Evolutionary conservation across 2,888 invertebrate species (phyloP).

Genomic region (Agriopis marginaria): DNA sequence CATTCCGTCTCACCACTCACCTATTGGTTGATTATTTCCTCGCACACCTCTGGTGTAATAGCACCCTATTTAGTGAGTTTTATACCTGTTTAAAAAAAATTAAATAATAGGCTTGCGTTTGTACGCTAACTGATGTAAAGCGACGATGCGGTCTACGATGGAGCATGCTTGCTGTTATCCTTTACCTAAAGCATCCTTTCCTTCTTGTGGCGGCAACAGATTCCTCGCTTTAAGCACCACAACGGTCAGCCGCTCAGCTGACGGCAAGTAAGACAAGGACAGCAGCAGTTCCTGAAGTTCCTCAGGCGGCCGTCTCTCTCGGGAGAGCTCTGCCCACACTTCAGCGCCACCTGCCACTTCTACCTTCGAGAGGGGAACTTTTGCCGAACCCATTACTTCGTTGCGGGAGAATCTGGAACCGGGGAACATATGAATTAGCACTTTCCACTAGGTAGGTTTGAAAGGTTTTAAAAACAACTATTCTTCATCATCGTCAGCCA

Average conservation of each 20-base stretch:
- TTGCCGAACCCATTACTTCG: slow-evolving; percentile 94
- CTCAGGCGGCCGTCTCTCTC: slow-evolving; percentile 93
- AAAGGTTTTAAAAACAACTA: too few relatives aligned
- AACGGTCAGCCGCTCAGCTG: slow-evolving; percentile 94
- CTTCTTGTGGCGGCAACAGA: slow-evolving; percentile 90
- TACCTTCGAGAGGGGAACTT: slow-evolving; percentile 91
- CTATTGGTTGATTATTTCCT: too few relatives aligned
- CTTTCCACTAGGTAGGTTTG: too few relatives aligned
- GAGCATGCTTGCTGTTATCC: too few relatives aligned
- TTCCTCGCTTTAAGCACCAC: slow-evolving; percentile 94
- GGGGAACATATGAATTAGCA: not conserved
- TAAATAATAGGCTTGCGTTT: too few relatives aligned
- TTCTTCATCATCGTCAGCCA: too few relatives aligned
- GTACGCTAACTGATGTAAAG: too few relatives aligned
- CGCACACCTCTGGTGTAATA: too few relatives aligned
- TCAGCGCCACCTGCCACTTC: slow-evolving; percentile 92
- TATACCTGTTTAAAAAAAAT: not conserved
- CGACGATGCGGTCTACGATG: too few relatives aligned
- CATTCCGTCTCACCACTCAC: too few relatives aligned
- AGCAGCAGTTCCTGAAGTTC: slow-evolving; percentile 93
- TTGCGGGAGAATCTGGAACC: slow-evolving; percentile 91
- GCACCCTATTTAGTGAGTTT: not conserved
- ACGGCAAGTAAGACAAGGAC: slow-evolving; percentile 95
- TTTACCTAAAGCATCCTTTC: slow-evolving; percentile 88
- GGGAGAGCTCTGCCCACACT: slow-evolving; percentile 95